A percentile compares a stretch with the other conserved stretches of the same genome.
These are phyloP conservation scores for Apamea epomidion DNA, from an alignment of 2,888 invertebrate species.

Conservation along the genomic window DNA sequence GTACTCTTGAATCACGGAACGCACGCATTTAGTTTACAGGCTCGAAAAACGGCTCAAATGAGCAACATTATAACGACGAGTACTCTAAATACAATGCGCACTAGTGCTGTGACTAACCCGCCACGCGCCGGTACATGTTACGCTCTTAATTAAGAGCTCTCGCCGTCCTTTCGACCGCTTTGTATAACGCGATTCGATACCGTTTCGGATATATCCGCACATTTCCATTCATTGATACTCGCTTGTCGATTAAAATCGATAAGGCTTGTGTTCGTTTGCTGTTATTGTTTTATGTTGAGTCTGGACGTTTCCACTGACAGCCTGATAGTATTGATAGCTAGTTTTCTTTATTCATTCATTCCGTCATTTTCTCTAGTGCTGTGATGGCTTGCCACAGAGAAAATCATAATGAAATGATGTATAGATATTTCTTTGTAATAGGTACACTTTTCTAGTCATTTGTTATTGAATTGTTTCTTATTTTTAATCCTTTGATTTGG, in stretches of 20 bases:
- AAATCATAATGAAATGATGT: not conserved
- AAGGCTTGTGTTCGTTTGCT: constrained; percentile 33
- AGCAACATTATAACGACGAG: constrained; percentile 21
- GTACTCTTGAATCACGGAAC: constrained; percentile 14
- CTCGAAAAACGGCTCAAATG: constrained; percentile 22
- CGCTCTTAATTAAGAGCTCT: constrained; percentile 80
- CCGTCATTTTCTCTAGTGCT: not conserved
- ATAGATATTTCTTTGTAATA: not conserved
- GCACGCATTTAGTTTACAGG: constrained; percentile 13
- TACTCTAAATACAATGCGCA: constrained; percentile 48
- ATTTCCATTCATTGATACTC: constrained; percentile 54
- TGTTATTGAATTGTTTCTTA: not conserved
- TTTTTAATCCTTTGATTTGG: not conserved
- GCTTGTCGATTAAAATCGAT: constrained; percentile 40
- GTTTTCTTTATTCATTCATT: not conserved
- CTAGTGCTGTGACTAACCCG: constrained; percentile 72
- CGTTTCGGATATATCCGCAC: constrained; percentile 38
- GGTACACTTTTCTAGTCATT: not conserved
- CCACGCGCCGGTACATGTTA: constrained; percentile 79
- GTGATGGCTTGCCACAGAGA: not conserved
- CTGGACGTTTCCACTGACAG: not conserved
- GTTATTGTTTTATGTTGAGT: constrained; percentile 28
- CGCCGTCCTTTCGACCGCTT: constrained; percentile 64
- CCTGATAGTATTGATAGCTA: not conserved
- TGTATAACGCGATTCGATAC: constrained; percentile 62